A percentile compares a stretch with the other conserved stretches of the same genome.
Evolutionary conservation across 2,113 vertebrate genomes (phyloP).

Genomic region (Elephantulus edwardii): DNA sequence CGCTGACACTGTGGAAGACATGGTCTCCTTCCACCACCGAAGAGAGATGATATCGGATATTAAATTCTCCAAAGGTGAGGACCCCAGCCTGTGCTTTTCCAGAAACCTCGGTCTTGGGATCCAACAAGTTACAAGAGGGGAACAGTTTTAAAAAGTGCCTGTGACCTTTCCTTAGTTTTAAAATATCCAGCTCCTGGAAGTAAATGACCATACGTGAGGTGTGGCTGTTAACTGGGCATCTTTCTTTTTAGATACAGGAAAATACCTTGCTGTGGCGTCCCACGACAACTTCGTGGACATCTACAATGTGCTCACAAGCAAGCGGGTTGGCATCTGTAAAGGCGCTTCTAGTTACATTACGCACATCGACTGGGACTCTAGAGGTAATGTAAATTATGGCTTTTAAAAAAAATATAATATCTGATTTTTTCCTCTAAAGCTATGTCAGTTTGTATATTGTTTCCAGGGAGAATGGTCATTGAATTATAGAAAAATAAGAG

Average conservation of each 20-base stretch:
- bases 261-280: slow-evolving; percentile 98
- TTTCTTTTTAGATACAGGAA: slow-evolving; percentile 90
- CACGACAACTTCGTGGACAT: slow-evolving; percentile 99
- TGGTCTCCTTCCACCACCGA: slow-evolving; percentile 98
- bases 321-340: slow-evolving; percentile 97
- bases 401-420: too few relatives aligned
- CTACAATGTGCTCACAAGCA: slow-evolving; percentile 97
- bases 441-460: background rate
- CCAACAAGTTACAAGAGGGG: background rate
- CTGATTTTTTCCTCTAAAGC: background rate
- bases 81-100: background rate
- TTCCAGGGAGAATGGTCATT: background rate
- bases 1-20: slow-evolving; percentile 97
- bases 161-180: background rate
- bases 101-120: background rate
- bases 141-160: background rate
- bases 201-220: background rate
- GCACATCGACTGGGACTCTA: slow-evolving; percentile 97
- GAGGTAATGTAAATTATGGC: slow-evolving; percentile 85
- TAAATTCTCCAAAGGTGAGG: slow-evolving; percentile 94
- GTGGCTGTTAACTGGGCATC: slow-evolving; percentile 50
- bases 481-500: background rate
- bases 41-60: slow-evolving; percentile 98
- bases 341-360: slow-evolving; percentile 95
- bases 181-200: slow-evolving; percentile 13